Evolutionary conservation across 35 echinoderm and acorn worm species (phyloP), one percentile per base, ranked within the genome.

Genomic region (Eucidaris tribuloides): DNA sequence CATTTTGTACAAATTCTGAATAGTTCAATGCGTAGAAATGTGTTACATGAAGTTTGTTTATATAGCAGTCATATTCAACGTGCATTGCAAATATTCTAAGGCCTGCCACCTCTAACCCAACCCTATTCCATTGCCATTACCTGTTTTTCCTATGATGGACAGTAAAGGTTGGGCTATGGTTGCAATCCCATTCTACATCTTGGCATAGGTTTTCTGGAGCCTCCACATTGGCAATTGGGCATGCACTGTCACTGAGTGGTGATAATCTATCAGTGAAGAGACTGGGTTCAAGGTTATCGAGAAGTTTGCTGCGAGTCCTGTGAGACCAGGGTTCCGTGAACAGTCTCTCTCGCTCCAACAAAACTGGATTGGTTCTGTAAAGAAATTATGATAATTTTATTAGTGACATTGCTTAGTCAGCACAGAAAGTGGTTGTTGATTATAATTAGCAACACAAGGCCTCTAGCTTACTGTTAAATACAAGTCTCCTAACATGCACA

Each of bases 141-240:
- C 87, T 83, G 30, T 82, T 83, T 7, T 38, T 7, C 45, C 87
- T 90, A 58, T 83, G 63, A 17, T 90, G 80, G 4, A 74, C 33
- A 46, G 82, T 81, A 46, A 65, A 90, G 13, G 87, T 83, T 35
- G 87, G 80, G 60, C 80, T 76, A 45, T 84, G 66, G 25, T 68
- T 90, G 52, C 87, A 90, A 3, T 83, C 79, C 87, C 87, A 90
- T 33, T 48, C 45, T 28, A 76, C 31, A 31, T 90, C n/a, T n/a
- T 55, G 24, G 19, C 83, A 85, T 15, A 85, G 62, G 15, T 35
- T 31, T 2, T 20, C 14, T 34, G 83, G 83, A 5, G 83, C 63
- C 46, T 66, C 45, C 28, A 90, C 61, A 19, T 90, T 64, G 62
- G 80, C 80, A 60, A 90, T 46, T 17, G 65, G 23, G 48, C 87